These are phyloP conservation scores for Euthynnus affinis DNA, from an alignment of 2,797 vertebrate genomes.

Conservation along the genomic window DNA sequence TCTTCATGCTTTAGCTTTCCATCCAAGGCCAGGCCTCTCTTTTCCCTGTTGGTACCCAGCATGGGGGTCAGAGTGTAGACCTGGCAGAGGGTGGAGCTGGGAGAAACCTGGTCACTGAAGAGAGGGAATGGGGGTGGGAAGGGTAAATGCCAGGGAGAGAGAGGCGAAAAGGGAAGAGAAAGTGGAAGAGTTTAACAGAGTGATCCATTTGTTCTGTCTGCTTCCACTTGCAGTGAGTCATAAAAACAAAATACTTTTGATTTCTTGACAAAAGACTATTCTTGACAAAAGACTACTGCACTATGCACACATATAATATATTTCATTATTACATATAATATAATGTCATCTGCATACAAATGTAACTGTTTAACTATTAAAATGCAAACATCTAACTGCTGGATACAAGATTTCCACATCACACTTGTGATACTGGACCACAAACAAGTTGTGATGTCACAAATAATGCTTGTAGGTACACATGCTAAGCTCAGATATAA, in stretches of 20 bases:
- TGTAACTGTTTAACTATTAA: no score
- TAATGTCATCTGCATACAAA: background rate
- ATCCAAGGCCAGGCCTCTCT: slow-evolving; percentile 90
- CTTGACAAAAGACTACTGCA: background rate
- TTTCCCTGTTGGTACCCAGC: slow-evolving; percentile 89
- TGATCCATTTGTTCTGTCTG: background rate
- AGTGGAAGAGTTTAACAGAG: background rate
- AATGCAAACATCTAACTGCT: no score
- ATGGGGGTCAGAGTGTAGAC: slow-evolving; percentile 89
- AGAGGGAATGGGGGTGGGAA: background rate
- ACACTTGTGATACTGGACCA: no score
- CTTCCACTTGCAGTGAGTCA: no score
- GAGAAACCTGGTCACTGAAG: slow-evolving; percentile 87
- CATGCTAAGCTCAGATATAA: no score
- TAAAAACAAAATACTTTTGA: no score
- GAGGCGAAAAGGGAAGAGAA: background rate
- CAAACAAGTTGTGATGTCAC: no score
- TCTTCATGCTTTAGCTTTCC: slow-evolving; percentile 92
- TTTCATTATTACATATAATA: background rate
- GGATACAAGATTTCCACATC: no score
- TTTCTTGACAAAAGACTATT: no score
- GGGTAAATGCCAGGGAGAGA: background rate
- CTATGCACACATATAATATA: background rate
- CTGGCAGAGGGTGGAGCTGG: slow-evolving; percentile 91
- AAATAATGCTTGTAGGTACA: no score